Conservation (phyloP, 2,797 vertebrate genomes). For the Choloepus didactylus region DNA sequence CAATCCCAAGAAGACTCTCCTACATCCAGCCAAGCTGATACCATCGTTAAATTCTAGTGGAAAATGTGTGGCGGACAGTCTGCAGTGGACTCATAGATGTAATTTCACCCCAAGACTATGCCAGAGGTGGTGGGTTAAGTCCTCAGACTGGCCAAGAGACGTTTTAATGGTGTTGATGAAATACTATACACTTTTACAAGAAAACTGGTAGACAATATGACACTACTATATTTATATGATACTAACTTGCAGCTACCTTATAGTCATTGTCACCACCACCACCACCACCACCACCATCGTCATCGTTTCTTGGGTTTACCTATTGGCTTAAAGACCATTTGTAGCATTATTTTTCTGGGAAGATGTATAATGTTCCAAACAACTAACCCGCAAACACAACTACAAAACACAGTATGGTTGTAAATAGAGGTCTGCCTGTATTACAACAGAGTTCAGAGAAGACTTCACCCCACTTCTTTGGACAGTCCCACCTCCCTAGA, state of each 20-base stretch:
- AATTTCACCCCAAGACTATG: background rate
- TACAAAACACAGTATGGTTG: background rate
- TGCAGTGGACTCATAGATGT: background rate
- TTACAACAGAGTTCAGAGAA: background rate
- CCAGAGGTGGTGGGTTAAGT: background rate
- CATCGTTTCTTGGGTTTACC: background rate
- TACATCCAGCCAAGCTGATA: background rate
- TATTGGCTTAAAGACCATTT: no score
- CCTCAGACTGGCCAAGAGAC: background rate
- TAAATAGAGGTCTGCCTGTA: background rate
- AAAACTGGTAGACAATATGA: background rate
- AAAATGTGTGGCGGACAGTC: background rate
- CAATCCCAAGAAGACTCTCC: background rate
- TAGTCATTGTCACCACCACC: background rate
- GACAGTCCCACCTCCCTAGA: background rate
- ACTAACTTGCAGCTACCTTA: background rate
- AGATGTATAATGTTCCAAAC: background rate
- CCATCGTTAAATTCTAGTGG: background rate
- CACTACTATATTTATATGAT: background rate
- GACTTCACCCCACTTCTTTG: fast-evolving
- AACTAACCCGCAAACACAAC: background rate
- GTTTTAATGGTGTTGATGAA: background rate
- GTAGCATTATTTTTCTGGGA: background rate
- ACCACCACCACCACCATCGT: no score
- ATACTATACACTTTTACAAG: background rate